Evolutionary conservation across 37 sponge, comb jelly and placozoan species (phyloP), one percentile per base, ranked within the genome.

Genomic region (Crambe crambe): DNA sequence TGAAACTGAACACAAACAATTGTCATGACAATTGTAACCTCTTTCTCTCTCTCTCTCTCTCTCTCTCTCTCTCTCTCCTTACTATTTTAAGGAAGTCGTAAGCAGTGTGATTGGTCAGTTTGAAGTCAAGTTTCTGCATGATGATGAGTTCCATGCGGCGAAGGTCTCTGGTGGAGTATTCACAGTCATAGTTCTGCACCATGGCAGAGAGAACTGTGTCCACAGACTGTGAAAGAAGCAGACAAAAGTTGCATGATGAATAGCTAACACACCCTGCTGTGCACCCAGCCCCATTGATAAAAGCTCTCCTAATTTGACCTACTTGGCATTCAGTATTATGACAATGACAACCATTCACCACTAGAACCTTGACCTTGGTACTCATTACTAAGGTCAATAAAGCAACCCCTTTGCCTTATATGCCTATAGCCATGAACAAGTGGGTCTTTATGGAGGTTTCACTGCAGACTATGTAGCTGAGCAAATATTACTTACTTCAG

Each of bases 61-160:
- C n/a, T 21, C 25, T 29, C 29, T 40, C 26, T 10, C 25, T n/a
- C 8, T 5, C n/a, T 25, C 23, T 70, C 29, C 76, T 41, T 67
- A 90, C 91, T 12, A 67, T 85, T 56, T 75, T 73, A n/a, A 90
- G 67, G 71, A 85, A 90, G 71, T 90, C 85, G 27, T 70, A 83
- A 1, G 87, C 73, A 30, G 85, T 80, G 70, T 68, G 27, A 3
- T 36, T 58, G 34, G 76, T 68, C 72, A 85, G 61, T 21, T 74
- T 72, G 69, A 90, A 85, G 56, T 90, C 85, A 44, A 85, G 78
- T 37, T 85, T 90, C 59, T 85, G 85, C 82, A 90, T 84, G 0
- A 90, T 42, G 25, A 90, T 85, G 21, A 77, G 51, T 60, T 90
- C 91, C 91, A 90, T 90, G 25, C 86, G 29, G 3, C 80, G 73